Base-by-base conservation (phyloP, 2,797 vertebrate genomes). In the Neomorphus geoffroyi region DNA sequence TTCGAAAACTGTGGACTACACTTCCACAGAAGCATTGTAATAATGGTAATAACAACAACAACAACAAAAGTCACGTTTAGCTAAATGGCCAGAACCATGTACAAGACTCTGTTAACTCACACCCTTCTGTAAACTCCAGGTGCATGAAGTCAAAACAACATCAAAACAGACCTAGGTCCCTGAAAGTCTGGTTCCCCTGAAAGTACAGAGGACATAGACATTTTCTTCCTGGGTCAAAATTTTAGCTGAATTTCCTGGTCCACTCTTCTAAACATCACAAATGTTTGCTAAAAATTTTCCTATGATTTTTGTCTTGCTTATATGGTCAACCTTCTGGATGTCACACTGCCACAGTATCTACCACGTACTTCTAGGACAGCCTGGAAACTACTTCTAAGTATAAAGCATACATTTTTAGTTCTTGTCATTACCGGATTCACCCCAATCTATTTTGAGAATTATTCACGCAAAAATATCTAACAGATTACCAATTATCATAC, bases 111-210 rank as follows among this genome's bases (percentile, higher is more conserved):
- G n/a, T 4, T 45, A 37, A 41, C 26, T 65, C 62, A 13, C 37
- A 51, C 27, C 21, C 37, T 77, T 28, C 35, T 18, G 4, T 33
- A 46, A 81, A 26, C 39, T 35, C 48, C 60, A 45, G 15, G 32
- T 0, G 2, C 2, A 1, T 3, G 2, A 82, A 23, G 18, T 75
- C 37, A 66, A 86, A 80, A 37, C 19, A 46, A 35, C 35, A 35
- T 19, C 45, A 56, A 56, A 83, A 56, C 18, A 43, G 16, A 74
- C 24, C 41, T 28, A 9, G 0, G 13, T 18, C 54, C 14, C 50
- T 28, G 10, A 3, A 62, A 64, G 23, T 23, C 46, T 26, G 13
- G 18, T 37, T 66, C 28, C 43, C n/a, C n/a, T 58, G 56, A 85
- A 85, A 37, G 39, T 8, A 83, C 23, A n/a, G 15, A 72, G 30